A percentile compares a stretch with the other conserved stretches of the same genome.
Conservation (phyloP, 2,888 invertebrate species). For the Ichneumon xanthorius region DNA sequence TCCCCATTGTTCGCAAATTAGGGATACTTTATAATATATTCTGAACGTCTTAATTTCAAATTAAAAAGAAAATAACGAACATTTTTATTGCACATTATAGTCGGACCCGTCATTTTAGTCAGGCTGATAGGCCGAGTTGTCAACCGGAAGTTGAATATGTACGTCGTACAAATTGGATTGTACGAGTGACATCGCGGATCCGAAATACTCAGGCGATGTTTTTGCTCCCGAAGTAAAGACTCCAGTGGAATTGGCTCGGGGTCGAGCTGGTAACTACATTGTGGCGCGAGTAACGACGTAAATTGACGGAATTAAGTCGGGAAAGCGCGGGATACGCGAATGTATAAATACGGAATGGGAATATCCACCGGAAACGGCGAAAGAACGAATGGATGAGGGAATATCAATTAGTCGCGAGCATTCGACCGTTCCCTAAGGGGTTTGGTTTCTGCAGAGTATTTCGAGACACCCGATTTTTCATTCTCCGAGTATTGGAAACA, state of each 20-base stretch:
- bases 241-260: conserved; percentile 34
- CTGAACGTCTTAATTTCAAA: no score
- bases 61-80: no score
- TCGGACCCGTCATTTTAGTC: no score
- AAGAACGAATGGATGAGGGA: background rate
- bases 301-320: conserved; percentile 59
- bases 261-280: conserved; percentile 31
- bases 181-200: background rate
- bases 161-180: background rate
- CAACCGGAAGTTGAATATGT: background rate
- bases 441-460: background rate
- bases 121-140: background rate
- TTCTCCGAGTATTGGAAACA: background rate
- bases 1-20: no score
- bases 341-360: background rate
- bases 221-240: conserved; percentile 28
- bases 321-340: conserved; percentile 16
- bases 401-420: background rate
- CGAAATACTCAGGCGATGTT: background rate
- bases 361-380: conserved; percentile 2
- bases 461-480: background rate
- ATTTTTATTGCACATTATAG: no score
- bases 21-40: no score
- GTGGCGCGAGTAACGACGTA: conserved; percentile 40
- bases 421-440: background rate